A percentile compares a stretch with the other conserved stretches of the same genome.
These are phyloP conservation scores for Onychostruthus taczanowskii DNA, from an alignment of 2,113 vertebrate genomes.

Conservation along the genomic window DNA sequence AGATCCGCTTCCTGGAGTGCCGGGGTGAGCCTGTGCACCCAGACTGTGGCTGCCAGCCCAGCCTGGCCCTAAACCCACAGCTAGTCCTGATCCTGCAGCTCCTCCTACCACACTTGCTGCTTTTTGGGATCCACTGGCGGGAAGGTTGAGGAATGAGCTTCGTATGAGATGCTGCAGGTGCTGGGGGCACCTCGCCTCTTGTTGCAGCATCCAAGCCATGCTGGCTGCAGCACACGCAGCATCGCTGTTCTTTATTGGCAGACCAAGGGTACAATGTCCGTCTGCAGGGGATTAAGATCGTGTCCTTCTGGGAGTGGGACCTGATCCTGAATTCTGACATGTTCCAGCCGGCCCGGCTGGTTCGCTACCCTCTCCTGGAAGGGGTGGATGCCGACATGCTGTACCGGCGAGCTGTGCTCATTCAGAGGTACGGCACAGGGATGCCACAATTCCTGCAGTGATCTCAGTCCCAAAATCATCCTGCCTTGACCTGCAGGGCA, in stretches of 20 bases:
- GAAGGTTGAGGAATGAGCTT: neutral
- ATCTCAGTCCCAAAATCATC: neutral
- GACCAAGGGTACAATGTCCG: constrained; percentile 92
- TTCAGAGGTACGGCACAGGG: constrained; percentile 80
- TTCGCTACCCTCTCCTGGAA: constrained; percentile 93
- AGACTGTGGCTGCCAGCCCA: neutral
- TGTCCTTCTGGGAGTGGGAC: constrained; percentile 89
- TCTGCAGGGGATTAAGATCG: constrained; percentile 90
- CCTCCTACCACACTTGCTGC: neutral
- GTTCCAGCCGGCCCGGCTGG: constrained; percentile 85
- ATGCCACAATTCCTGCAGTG: accelerated
- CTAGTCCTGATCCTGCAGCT: neutral
- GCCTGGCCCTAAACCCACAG: neutral
- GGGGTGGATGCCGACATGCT: constrained; percentile 80
- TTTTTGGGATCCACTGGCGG: neutral
- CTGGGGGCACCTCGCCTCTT: neutral
- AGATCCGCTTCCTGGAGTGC: constrained; percentile 92
- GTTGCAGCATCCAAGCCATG: accelerated
- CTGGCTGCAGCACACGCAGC: accelerated
- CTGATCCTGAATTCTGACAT: constrained; percentile 85
- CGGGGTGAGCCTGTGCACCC: constrained; percentile 72
- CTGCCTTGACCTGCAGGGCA: neutral
- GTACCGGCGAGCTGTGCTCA: constrained; percentile 86
- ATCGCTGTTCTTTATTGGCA: constrained; percentile 34
- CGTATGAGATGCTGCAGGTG: neutral